phyloP scores from a whole-genome alignment of 2,888 invertebrate species.

The Melieria omissa region DNA sequence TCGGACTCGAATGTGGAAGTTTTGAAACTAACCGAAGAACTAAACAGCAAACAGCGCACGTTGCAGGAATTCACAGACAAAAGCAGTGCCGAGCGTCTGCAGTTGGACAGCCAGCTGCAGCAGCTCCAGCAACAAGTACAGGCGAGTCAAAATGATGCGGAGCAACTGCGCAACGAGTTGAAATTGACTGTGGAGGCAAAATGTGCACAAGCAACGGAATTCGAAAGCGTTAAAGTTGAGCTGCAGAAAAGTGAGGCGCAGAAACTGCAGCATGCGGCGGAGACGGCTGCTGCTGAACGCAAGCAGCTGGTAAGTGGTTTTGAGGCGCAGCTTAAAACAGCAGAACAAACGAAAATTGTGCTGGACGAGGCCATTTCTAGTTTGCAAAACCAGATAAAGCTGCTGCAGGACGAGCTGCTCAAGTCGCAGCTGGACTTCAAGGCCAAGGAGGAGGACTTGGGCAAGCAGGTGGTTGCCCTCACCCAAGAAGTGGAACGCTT shows the following conservation, averaged over 20 bases:
- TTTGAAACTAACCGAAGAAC: constrained; percentile 51
- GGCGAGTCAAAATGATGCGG: constrained; percentile 44
- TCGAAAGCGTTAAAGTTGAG: constrained; percentile 40
- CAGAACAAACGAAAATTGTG: constrained; percentile 42
- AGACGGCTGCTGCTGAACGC: constrained; percentile 41
- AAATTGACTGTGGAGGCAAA: constrained; percentile 31
- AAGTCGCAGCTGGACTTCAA: constrained; percentile 49
- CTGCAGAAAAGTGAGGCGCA: constrained; percentile 34
- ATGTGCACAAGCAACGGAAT: constrained; percentile 38
- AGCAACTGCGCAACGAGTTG: constrained; percentile 41
- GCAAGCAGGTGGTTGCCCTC: constrained; percentile 43
- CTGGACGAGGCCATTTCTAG: constrained; percentile 46
- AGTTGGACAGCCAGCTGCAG: constrained; percentile 51
- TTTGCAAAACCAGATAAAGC: constrained; percentile 46
- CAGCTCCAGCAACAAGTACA: constrained; percentile 51
- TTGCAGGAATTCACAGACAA: constrained; percentile 49
- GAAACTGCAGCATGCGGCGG: constrained; percentile 38
- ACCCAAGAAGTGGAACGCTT: constrained; percentile 40
- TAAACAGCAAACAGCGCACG: constrained; percentile 48
- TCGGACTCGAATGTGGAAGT: constrained; percentile 48
- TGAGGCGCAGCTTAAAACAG: constrained; percentile 44
- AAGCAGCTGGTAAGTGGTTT: constrained; percentile 44
- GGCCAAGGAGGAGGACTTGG: constrained; percentile 45
- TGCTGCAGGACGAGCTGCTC: constrained; percentile 47
- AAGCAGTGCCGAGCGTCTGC: constrained; percentile 48